phyloP scores from a whole-genome alignment of 2,888 invertebrate species.

The Entomobrya proxima region DNA sequence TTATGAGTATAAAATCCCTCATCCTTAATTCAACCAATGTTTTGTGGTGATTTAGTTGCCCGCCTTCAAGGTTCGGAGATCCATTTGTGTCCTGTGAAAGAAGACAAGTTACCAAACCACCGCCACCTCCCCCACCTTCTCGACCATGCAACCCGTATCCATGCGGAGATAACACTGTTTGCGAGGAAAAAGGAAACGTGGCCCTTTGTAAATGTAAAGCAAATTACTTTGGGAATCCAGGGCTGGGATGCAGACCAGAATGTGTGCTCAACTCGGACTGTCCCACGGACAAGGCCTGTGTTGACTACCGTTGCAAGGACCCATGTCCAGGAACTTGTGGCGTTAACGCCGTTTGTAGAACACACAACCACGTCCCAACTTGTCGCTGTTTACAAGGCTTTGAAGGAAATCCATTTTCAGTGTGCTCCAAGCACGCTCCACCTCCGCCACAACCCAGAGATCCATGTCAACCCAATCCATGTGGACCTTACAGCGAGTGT shows the following conservation, averaged over 20 bases:
- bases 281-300: slow-evolving; percentile 84
- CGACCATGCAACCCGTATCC: slow-evolving; percentile 72
- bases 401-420: slow-evolving; percentile 87
- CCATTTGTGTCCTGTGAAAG: slow-evolving; percentile 82
- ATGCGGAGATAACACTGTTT: slow-evolving; percentile 81
- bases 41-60: too few relatives aligned
- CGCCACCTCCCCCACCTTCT: slow-evolving; percentile 42
- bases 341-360: slow-evolving; percentile 83
- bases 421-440: slow-evolving; percentile 79
- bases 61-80: slow-evolving; percentile 83
- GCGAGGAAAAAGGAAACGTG: slow-evolving; percentile 83
- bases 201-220: slow-evolving; percentile 85
- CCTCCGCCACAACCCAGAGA: slow-evolving; percentile 61
- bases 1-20: background rate
- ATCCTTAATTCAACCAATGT: background rate
- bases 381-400: slow-evolving; percentile 87
- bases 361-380: slow-evolving; percentile 89
- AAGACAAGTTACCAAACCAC: slow-evolving; percentile 74
- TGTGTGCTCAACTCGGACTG: slow-evolving; percentile 90
- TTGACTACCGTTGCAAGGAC: slow-evolving; percentile 86
- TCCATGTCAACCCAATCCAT: slow-evolving; percentile 70
- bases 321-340: slow-evolving; percentile 93
- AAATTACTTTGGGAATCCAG: slow-evolving; percentile 88
- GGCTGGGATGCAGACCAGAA: slow-evolving; percentile 87
- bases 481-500: slow-evolving; percentile 75